phyloP scores from a whole-genome alignment of 2,797 vertebrate species.

The Leontocebus nigricollis region DNA sequence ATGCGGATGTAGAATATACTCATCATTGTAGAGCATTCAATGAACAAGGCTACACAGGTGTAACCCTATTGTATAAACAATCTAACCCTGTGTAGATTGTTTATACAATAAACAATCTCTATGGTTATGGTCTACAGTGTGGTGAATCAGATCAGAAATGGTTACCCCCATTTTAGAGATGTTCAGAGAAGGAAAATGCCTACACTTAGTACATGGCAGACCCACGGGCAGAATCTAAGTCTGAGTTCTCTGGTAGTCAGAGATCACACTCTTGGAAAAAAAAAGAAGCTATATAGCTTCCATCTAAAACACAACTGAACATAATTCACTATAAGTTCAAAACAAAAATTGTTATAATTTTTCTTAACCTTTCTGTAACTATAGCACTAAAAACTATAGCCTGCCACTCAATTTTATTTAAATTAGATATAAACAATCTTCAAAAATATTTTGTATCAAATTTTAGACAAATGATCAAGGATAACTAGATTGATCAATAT shows the following conservation, averaged over 20 bases:
- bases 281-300: background rate
- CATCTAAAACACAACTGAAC: background rate
- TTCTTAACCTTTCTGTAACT: background rate
- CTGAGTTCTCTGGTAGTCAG: background rate
- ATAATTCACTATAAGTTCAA: background rate
- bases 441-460: background rate
- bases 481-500: background rate
- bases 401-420: background rate
- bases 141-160: background rate
- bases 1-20: background rate
- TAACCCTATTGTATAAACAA: too few relatives aligned
- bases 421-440: background rate
- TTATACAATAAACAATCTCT: background rate
- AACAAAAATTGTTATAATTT: background rate
- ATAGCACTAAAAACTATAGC: background rate
- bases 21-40: accelerated
- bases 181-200: background rate
- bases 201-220: background rate
- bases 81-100: too few relatives aligned
- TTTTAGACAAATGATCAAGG: background rate
- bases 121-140: too few relatives aligned
- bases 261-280: background rate
- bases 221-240: background rate
- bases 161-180: background rate
- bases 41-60: background rate